Base-by-base conservation (phyloP, 2,797 vertebrate genomes). In the Otus scops region DNA sequence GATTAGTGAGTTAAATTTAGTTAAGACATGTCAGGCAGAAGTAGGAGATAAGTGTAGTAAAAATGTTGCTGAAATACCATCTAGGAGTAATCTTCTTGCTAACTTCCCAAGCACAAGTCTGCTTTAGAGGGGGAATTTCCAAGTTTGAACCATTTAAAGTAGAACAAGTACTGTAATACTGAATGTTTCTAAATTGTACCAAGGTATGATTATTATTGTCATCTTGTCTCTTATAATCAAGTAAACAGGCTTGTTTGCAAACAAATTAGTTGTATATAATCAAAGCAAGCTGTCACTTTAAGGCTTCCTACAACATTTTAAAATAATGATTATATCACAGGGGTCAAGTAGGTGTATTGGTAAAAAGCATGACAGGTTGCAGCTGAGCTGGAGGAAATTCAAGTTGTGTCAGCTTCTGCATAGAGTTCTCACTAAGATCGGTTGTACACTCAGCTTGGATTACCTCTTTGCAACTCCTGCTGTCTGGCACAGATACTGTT, bases 1-100 rank as follows among this genome's bases (percentile, higher is more conserved):
- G 96, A 97, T 97, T 97, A 96, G 93, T 13, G 73, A 78, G 95
- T 96, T 97, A 97, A 96, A 95, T 97, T 97, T 94, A 96, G 95
- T 94, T 95, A 96, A 92, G 93, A 89, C 81, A 9, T 34, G 63
- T 85, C 92, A 82, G 78, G 87, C 82, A 91, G 71, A 85, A 60
- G 83, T 60, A 92, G 88, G 88, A 87, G 84, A 75, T 87, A 89
- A 94, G 81, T 45, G 53, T 38, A 64, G 85, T 81, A 83, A 89
- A 93, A 54, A 84, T 65, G 20, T 91, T 91, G 88, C 75, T 77
- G 50, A 90, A 92, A 85, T 57, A 53, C 71, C 45, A 9, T 21
- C 68, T 34, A 27, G 56, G 61, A 59, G 36, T 81, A 51, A 76
- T 88, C 80, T 63, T 34, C 50, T 81, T 86, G 63, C 32, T 73